These are phyloP conservation scores for Poeciliopsis retropinna DNA, from an alignment of 2,113 vertebrate species.

Conservation along the genomic window DNA sequence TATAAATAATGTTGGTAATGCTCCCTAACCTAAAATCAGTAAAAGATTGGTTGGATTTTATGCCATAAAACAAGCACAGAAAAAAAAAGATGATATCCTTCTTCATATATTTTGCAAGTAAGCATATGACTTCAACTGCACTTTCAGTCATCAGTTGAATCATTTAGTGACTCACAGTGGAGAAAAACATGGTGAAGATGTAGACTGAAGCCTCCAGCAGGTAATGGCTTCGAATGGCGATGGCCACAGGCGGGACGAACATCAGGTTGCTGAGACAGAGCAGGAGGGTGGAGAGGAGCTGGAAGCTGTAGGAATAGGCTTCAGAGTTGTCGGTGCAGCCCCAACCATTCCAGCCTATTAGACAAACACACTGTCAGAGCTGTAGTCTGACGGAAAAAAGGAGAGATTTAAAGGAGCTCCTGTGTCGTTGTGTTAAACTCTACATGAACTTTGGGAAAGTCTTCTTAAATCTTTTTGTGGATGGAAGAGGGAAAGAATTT, in stretches of 20 bases:
- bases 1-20: not conserved
- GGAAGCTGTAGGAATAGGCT: slow-evolving; percentile 96
- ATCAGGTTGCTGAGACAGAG: slow-evolving; percentile 98
- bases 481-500: slow-evolving; percentile 8
- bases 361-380: slow-evolving; percentile 7
- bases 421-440: slow-evolving; percentile 8
- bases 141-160: not conserved
- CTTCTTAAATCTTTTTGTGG: not conserved
- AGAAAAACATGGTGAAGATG: slow-evolving; percentile 99
- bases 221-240: slow-evolving; percentile 92
- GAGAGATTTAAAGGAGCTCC: slow-evolving; percentile 12
- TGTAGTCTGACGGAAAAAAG: not conserved
- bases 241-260: slow-evolving; percentile 94
- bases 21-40: no score
- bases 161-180: slow-evolving; percentile 84
- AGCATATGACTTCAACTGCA: not conserved
- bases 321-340: slow-evolving; percentile 93
- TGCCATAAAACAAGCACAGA: not conserved
- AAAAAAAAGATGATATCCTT: not conserved
- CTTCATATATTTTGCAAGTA: not conserved
- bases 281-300: slow-evolving; percentile 93
- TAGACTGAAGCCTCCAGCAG: slow-evolving; percentile 95
- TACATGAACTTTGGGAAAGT: not conserved
- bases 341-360: slow-evolving; percentile 96
- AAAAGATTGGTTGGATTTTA: no score